These are phyloP conservation scores for Leucoptera coffeella DNA, from an alignment of 2,888 invertebrate species.

Conservation along the genomic window DNA sequence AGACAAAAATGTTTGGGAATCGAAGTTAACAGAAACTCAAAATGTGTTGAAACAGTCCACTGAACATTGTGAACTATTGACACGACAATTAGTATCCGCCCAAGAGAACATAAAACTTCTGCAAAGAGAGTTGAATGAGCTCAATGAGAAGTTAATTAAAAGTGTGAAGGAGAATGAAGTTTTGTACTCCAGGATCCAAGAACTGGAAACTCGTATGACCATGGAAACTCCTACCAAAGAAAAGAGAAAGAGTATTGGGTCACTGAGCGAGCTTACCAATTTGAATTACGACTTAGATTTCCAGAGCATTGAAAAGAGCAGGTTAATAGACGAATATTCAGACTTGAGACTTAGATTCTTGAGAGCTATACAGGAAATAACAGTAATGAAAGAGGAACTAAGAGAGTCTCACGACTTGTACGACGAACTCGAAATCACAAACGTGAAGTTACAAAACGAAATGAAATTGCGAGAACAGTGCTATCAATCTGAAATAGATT, in stretches of 20 bases:
- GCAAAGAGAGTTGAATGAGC: slow-evolving; percentile 60
- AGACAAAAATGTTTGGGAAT: slow-evolving; percentile 64
- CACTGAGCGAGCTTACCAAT: slow-evolving; percentile 74
- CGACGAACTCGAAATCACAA: slow-evolving; percentile 75
- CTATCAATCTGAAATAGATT: slow-evolving; percentile 64
- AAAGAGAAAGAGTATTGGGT: slow-evolving; percentile 65
- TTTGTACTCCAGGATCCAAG: slow-evolving; percentile 64
- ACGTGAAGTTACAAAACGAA: slow-evolving; percentile 68
- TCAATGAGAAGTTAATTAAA: slow-evolving; percentile 60
- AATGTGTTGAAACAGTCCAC: slow-evolving; percentile 62
- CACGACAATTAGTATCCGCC: slow-evolving; percentile 59
- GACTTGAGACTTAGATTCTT: slow-evolving; percentile 72
- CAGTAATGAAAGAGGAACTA: slow-evolving; percentile 74
- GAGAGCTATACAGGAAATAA: slow-evolving; percentile 77
- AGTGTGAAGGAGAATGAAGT: slow-evolving; percentile 74
- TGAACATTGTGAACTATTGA: slow-evolving; percentile 58
- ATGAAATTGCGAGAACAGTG: slow-evolving; percentile 59
- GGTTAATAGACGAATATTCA: slow-evolving; percentile 73
- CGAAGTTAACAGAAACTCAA: slow-evolving; percentile 60
- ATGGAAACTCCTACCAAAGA: slow-evolving; percentile 48
- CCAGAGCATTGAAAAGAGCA: slow-evolving; percentile 66
- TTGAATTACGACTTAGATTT: slow-evolving; percentile 71
- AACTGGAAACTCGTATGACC: slow-evolving; percentile 58
- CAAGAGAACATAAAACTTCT: slow-evolving; percentile 61
- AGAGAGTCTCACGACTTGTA: slow-evolving; percentile 74